Evolutionary conservation across 2,888 invertebrate species (phyloP).

Genomic region (Podotricha telesiphe): DNA sequence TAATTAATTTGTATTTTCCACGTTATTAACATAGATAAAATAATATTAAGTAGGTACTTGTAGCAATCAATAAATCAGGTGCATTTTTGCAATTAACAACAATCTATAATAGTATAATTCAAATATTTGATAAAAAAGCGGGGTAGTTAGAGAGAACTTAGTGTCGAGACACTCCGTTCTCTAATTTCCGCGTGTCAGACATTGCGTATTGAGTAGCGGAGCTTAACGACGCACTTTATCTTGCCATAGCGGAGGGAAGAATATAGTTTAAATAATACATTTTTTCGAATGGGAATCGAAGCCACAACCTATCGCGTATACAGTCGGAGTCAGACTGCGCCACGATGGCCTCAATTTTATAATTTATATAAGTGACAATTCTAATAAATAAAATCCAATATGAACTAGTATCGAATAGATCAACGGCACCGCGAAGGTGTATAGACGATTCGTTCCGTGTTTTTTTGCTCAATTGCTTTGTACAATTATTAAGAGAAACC

Average conservation of each 20-base stretch:
- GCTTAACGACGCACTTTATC: too few relatives aligned
- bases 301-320: too few relatives aligned
- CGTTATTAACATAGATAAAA: slow-evolving; percentile 10
- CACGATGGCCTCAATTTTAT: background rate
- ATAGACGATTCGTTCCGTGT: slow-evolving; percentile 39
- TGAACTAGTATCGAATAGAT: slow-evolving; percentile 24
- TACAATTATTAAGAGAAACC: slow-evolving; percentile 42
- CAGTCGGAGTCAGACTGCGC: too few relatives aligned
- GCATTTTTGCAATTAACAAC: slow-evolving; percentile 4
- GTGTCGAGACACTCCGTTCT: too few relatives aligned
- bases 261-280: too few relatives aligned
- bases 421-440: slow-evolving; percentile 30
- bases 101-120: background rate
- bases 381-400: slow-evolving; percentile 21
- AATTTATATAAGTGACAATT: background rate
- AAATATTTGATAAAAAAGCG: too few relatives aligned
- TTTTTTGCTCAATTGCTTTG: slow-evolving; percentile 34
- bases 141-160: too few relatives aligned
- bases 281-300: too few relatives aligned
- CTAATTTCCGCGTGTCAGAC: too few relatives aligned
- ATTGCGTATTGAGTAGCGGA: too few relatives aligned
- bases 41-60: slow-evolving; percentile 8
- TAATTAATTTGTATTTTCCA: slow-evolving; percentile 5
- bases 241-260: too few relatives aligned
- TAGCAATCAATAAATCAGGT: slow-evolving; percentile 13